phyloP scores from a whole-genome alignment of 2,888 invertebrate species.

The Punctoribates punctum region DNA sequence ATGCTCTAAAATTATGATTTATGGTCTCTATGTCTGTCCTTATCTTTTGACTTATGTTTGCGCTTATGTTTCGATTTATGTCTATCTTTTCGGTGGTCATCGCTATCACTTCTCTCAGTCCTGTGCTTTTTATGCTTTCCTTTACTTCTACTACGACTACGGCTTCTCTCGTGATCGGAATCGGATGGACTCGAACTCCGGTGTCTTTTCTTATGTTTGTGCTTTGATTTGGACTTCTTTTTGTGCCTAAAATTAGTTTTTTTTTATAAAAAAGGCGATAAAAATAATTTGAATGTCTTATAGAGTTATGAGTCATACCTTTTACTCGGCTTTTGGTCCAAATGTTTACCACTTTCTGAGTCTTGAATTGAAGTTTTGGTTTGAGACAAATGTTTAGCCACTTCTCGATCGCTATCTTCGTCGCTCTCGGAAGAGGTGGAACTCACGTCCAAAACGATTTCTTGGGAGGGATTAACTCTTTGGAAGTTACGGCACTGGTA shows the following conservation, averaged over 20 bases:
- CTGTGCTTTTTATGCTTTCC: slow-evolving; percentile 9
- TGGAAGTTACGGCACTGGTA: slow-evolving; percentile 94
- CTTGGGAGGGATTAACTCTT: slow-evolving; percentile 86
- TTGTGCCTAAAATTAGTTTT: neutral
- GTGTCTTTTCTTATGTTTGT: slow-evolving; percentile 12
- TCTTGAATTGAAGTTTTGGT: neutral
- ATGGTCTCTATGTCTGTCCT: neutral
- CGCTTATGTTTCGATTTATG: slow-evolving; percentile 1
- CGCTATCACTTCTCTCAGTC: neutral
- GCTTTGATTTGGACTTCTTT: slow-evolving; percentile 4
- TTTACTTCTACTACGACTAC: slow-evolving; percentile 25
- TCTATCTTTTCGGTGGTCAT: slow-evolving; percentile 10
- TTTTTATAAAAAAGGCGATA: neutral
- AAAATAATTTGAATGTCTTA: neutral
- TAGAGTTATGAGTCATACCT: no score
- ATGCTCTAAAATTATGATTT: neutral
- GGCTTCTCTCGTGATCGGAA: neutral
- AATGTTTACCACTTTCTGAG: neutral
- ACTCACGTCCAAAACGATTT: slow-evolving; percentile 80
- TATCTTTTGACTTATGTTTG: slow-evolving; percentile 19
- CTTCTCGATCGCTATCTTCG: slow-evolving; percentile 62
- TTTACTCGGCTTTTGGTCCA: neutral
- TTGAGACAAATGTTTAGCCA: neutral
- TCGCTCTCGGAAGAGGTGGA: slow-evolving; percentile 86
- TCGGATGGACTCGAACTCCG: slow-evolving; percentile 13